A percentile compares a stretch with the other conserved stretches of the same genome.
Conservation (phyloP, 2,888 invertebrate genomes). For the Nymphalis urticae region DNA sequence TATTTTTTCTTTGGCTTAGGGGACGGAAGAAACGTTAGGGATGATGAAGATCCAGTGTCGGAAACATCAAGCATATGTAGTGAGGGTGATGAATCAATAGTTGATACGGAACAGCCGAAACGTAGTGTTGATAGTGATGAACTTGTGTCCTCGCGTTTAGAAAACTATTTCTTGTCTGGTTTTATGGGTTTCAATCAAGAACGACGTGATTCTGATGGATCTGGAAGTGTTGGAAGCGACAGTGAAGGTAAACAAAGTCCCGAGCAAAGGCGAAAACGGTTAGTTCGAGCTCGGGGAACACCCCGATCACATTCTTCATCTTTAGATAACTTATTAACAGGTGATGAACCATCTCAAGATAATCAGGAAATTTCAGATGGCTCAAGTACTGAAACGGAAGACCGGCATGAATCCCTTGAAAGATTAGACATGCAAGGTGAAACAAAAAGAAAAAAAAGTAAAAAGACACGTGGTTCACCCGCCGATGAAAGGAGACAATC, state of each 20-base stretch:
- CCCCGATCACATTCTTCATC: conserved; percentile 92
- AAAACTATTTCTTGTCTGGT: conserved; percentile 93
- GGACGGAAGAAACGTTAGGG: conserved; percentile 83
- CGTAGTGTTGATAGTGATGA: conserved; percentile 84
- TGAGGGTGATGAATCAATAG: conserved; percentile 89
- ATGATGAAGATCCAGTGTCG: conserved; percentile 85
- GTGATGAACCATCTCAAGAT: conserved; percentile 80
- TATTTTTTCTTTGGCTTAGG: conserved; percentile 94
- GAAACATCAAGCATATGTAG: conserved; percentile 94
- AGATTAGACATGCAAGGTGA: conserved; percentile 89
- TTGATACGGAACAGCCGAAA: conserved; percentile 82
- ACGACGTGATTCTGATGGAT: conserved; percentile 89
- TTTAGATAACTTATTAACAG: conserved; percentile 87
- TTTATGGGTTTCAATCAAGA: conserved; percentile 91
- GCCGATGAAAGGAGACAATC: conserved; percentile 84
- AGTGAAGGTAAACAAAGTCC: conserved; percentile 94
- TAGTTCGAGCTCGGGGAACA: conserved; percentile 91
- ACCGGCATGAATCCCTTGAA: conserved; percentile 85
- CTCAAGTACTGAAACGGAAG: conserved; percentile 88
- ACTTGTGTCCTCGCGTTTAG: conserved; percentile 90
- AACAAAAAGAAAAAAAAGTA: conserved; percentile 91
- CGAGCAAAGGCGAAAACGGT: conserved; percentile 89
- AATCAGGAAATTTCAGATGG: conserved; percentile 85
- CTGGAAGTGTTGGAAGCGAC: conserved; percentile 94
- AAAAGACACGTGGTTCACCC: conserved; percentile 84